A percentile compares a stretch with the other conserved stretches of the same genome.
phyloP scores from a whole-genome alignment of 2,113 vertebrate species.

The Trichomycterus rosablanca region DNA sequence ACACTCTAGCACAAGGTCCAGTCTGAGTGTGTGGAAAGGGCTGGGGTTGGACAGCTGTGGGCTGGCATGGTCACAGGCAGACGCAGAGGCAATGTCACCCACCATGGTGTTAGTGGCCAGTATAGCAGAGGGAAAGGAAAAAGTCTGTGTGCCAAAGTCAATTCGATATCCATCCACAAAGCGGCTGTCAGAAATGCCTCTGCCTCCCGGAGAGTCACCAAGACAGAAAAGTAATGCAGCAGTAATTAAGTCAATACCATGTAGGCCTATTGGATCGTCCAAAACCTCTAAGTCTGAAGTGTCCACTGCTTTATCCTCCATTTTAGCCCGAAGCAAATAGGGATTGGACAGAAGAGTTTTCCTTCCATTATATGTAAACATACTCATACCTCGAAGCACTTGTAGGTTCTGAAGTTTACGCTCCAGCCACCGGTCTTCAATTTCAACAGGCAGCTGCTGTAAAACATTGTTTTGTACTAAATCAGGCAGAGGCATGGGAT shows the following conservation, averaged over 20 bases:
- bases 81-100: slow-evolving; percentile 94
- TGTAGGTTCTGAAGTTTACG: slow-evolving; percentile 79
- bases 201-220: slow-evolving; percentile 90
- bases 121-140: slow-evolving; percentile 95
- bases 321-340: slow-evolving; percentile 79
- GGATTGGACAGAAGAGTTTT: slow-evolving; percentile 77
- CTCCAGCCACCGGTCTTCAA: slow-evolving; percentile 72
- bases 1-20: slow-evolving; percentile 95
- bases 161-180: slow-evolving; percentile 86
- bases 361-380: slow-evolving; percentile 77
- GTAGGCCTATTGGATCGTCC: slow-evolving; percentile 94
- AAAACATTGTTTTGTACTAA: slow-evolving; percentile 75
- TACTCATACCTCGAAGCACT: slow-evolving; percentile 74
- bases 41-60: slow-evolving; percentile 98
- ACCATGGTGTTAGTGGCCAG: slow-evolving; percentile 97
- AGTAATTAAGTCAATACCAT: slow-evolving; percentile 95
- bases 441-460: slow-evolving; percentile 69
- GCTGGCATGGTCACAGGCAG: slow-evolving; percentile 96
- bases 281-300: slow-evolving; percentile 90
- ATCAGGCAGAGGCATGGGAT: slow-evolving; percentile 64
- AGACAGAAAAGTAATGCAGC: slow-evolving; percentile 94
- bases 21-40: slow-evolving; percentile 94
- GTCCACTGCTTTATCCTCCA: slow-evolving; percentile 95
- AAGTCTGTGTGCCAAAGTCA: slow-evolving; percentile 96
- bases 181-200: slow-evolving; percentile 94